Conservation (phyloP, 35 echinoderm and acorn worm genomes). For the Ptychodera flava region DNA sequence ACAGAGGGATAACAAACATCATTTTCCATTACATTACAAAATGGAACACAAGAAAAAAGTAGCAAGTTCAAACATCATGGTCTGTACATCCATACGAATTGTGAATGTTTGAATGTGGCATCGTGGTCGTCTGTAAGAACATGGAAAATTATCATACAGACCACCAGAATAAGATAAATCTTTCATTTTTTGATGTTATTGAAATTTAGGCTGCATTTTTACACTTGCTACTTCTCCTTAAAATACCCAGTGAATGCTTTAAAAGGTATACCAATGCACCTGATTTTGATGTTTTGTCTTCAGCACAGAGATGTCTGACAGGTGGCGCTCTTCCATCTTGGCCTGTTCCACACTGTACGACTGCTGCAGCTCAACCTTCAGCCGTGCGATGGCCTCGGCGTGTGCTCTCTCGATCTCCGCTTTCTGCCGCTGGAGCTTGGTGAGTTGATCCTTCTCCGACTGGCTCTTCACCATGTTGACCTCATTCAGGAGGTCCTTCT, state of each 20-base stretch:
- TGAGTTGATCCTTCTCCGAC: conserved; percentile 28
- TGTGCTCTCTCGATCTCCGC: conserved; percentile 71
- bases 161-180: too few relatives aligned
- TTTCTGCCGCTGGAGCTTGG: conserved; percentile 57
- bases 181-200: too few relatives aligned
- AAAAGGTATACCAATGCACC: conserved; percentile 98
- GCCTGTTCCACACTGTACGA: conserved; percentile 50
- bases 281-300: conserved; percentile 89
- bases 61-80: too few relatives aligned
- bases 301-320: conserved; percentile 73
- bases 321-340: conserved; percentile 44
- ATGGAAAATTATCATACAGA: too few relatives aligned
- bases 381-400: conserved; percentile 77
- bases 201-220: too few relatives aligned
- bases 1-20: too few relatives aligned
- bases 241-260: conserved; percentile 23
- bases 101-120: too few relatives aligned
- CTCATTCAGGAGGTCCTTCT: conserved; percentile 49
- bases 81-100: too few relatives aligned
- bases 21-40: too few relatives aligned
- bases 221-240: too few relatives aligned
- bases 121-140: too few relatives aligned
- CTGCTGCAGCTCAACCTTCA: conserved; percentile 60
- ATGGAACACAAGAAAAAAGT: too few relatives aligned
- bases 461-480: conserved; percentile 37